Conservation (phyloP, 35 echinoderm and acorn worm species). For the Stichopus chloronotus region DNA sequence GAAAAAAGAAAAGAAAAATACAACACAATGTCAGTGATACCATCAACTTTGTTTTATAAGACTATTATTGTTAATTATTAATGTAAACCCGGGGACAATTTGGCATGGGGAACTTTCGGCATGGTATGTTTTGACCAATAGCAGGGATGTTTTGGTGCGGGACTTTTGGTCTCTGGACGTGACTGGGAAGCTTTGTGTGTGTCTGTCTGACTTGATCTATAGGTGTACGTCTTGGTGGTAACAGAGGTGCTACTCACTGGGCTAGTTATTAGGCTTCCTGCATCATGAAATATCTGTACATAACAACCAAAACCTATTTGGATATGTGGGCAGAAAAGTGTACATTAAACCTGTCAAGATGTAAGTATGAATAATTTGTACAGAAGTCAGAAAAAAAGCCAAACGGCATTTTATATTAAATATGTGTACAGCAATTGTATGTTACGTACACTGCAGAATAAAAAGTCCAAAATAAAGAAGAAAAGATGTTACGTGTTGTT, state of each 20-base stretch:
- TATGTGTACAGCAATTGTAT: conserved; percentile 43
- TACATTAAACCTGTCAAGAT: conserved; percentile 23
- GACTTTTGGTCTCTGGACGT: neutral
- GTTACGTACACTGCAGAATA: conserved; percentile 27
- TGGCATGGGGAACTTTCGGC: neutral
- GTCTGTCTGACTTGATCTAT: neutral
- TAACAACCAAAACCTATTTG: conserved; percentile 26
- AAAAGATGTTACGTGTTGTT: neutral
- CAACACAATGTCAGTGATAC: too few relatives aligned
- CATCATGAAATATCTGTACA: conserved; percentile 47
- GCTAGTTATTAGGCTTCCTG: conserved; percentile 24
- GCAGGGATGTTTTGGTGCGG: neutral
- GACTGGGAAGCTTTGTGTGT: neutral
- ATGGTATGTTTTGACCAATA: neutral
- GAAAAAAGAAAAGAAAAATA: too few relatives aligned
- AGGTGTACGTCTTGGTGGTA: neutral
- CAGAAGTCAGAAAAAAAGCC: conserved; percentile 32
- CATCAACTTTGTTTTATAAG: too few relatives aligned
- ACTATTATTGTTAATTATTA: too few relatives aligned
- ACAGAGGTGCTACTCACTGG: conserved; percentile 24
- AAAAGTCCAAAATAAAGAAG: neutral
- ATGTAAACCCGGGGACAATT: too few relatives aligned
- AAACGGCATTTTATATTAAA: conserved; percentile 49
- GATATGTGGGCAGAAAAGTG: neutral
- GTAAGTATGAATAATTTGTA: conserved; percentile 44